phyloP scores from a whole-genome alignment of 2,888 invertebrate genomes.

The Lacanobia wlatinum region DNA sequence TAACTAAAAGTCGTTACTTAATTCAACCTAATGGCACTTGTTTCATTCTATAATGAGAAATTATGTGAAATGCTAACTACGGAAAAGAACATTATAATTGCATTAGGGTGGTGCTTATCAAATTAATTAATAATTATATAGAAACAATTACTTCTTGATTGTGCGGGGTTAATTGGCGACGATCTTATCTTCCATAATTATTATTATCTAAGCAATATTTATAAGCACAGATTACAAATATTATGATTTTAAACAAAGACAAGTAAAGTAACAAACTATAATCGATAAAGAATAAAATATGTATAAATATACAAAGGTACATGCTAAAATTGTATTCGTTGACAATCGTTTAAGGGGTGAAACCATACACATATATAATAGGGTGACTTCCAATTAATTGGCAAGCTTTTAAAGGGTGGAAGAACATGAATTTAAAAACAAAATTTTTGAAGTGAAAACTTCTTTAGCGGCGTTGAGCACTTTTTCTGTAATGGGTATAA shows the following conservation, averaged over 20 bases:
- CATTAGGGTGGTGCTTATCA: not conserved
- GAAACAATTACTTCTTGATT: slow-evolving; percentile 21
- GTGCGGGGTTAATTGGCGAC: slow-evolving; percentile 11
- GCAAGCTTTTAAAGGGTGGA: no score
- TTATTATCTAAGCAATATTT: not conserved
- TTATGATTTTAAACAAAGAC: not conserved
- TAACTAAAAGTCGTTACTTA: not conserved
- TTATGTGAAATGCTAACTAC: not conserved
- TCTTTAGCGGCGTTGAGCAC: no score
- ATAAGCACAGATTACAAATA: no score
- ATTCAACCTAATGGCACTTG: not conserved
- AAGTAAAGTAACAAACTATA: not conserved
- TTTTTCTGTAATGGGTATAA: no score
- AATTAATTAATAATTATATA: slow-evolving; percentile 29
- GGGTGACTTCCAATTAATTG: no score
- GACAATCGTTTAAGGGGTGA: no score
- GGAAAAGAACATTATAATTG: slow-evolving; percentile 12
- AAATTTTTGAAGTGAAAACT: no score
- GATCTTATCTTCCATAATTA: slow-evolving; percentile 17
- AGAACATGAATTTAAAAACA: no score
- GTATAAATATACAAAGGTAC: not conserved
- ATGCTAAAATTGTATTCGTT: not conserved
- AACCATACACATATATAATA: no score
- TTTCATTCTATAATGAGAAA: not conserved
- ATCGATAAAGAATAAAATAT: not conserved